Conservation (phyloP, 2,113 vertebrate genomes). For the Hippolais icterina region DNA sequence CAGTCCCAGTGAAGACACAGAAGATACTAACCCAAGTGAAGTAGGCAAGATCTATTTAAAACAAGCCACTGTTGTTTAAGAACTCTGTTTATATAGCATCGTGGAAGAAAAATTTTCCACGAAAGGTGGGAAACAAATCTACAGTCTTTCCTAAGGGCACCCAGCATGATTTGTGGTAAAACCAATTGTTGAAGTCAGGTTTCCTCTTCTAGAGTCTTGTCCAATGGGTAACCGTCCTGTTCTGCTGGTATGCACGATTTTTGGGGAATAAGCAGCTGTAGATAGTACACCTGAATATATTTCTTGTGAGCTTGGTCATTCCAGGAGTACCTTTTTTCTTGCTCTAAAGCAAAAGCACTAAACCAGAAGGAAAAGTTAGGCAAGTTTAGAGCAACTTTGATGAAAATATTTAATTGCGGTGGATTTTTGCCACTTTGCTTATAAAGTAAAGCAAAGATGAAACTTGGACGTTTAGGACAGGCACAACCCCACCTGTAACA, state of each 20-base stretch:
- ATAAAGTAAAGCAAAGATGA: background rate
- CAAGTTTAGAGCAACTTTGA: background rate
- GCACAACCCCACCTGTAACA: background rate
- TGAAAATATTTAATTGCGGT: background rate
- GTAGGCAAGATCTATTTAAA: background rate
- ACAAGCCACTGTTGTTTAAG: background rate
- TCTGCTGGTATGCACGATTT: fast-evolving
- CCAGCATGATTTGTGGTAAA: background rate
- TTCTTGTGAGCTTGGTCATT: background rate
- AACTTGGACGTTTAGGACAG: background rate
- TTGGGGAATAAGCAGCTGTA: background rate
- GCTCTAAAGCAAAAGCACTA: background rate
- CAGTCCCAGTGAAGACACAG: background rate
- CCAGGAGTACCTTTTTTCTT: background rate
- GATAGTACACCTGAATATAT: background rate
- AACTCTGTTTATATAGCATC: background rate
- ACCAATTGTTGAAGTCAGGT: background rate
- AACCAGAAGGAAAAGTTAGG: background rate
- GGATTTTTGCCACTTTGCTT: background rate
- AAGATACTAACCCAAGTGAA: background rate
- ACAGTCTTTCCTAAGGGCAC: background rate
- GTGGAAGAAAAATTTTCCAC: background rate
- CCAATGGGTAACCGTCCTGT: background rate
- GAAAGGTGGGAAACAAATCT: background rate
- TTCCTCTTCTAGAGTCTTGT: background rate